Percentiles rank a stretch among this genome's conserved stretches.
Conservation (phyloP, 2,113 vertebrate genomes). For the Hippocampus guttulatus region DNA sequence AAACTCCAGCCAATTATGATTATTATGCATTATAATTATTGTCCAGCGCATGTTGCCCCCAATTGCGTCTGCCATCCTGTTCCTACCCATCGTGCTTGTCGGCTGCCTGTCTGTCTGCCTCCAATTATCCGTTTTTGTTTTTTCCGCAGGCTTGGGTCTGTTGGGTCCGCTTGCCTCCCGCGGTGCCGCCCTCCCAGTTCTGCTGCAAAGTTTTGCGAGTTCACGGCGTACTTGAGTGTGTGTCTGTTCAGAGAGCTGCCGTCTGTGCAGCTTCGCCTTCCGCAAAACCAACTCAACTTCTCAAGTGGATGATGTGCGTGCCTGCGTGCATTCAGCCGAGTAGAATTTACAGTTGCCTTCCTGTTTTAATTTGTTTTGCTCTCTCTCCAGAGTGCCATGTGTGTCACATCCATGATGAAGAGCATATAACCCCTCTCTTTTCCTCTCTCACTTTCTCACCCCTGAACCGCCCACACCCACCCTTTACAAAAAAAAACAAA, state of each 20-base stretch:
- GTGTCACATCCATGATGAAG: slow-evolving; percentile 49
- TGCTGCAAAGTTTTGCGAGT: background rate
- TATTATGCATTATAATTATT: no score
- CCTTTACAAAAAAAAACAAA: slow-evolving; percentile 24
- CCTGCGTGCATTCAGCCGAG: slow-evolving; percentile 17
- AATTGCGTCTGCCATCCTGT: background rate
- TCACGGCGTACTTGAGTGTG: slow-evolving; percentile 12
- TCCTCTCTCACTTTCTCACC: slow-evolving; percentile 7
- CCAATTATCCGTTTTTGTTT: background rate
- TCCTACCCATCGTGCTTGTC: background rate
- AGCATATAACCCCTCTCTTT: slow-evolving; percentile 42
- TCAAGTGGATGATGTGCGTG: slow-evolving; percentile 17
- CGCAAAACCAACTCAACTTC: slow-evolving; percentile 29
- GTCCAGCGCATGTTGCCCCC: no score
- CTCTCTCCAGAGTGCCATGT: slow-evolving; percentile 38
- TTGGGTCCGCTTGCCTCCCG: background rate
- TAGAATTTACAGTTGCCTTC: slow-evolving; percentile 45
- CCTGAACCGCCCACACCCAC: background rate
- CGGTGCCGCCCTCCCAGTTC: background rate
- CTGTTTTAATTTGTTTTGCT: slow-evolving; percentile 51
- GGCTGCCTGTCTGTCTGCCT: background rate
- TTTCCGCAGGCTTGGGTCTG: background rate
- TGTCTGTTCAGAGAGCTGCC: slow-evolving; percentile 30
- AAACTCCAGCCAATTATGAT: no score
- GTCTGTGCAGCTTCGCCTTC: slow-evolving; percentile 40